Evolutionary conservation across 2,888 invertebrate genomes (phyloP).

Genomic region (Cheilosia urbana): DNA sequence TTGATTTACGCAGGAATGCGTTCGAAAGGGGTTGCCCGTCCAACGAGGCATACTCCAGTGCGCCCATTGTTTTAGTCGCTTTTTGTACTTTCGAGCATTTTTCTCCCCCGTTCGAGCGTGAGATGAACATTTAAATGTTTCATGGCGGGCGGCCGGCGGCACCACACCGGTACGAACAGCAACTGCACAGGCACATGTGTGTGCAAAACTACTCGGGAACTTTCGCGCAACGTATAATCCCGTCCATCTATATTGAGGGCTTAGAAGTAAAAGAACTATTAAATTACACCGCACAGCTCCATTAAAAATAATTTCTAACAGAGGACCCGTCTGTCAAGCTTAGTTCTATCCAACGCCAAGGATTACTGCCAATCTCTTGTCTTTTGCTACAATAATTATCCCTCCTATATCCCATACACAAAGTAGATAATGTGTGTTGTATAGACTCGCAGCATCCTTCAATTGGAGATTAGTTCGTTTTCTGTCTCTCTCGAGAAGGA

Average conservation of each 20-base stretch:
- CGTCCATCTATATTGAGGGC: slow-evolving; percentile 60
- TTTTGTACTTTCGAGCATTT: slow-evolving; percentile 1
- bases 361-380: slow-evolving; percentile 72
- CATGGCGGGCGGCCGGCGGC: slow-evolving; percentile 17
- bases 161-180: not conserved
- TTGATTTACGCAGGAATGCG: slow-evolving; percentile 58
- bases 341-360: slow-evolving; percentile 71
- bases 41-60: slow-evolving; percentile 45
- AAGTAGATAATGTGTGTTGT: slow-evolving; percentile 74
- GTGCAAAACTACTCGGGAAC: slow-evolving; percentile 16
- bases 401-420: slow-evolving; percentile 46
- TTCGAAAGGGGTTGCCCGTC: slow-evolving; percentile 51
- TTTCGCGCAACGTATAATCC: slow-evolving; percentile 71
- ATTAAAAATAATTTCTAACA: slow-evolving; percentile 77
- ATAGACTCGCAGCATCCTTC: slow-evolving; percentile 65
- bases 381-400: slow-evolving; percentile 73
- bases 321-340: slow-evolving; percentile 73
- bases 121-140: slow-evolving; percentile 19
- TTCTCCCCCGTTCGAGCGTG: slow-evolving; percentile 32
- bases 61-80: slow-evolving; percentile 53
- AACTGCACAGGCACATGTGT: not conserved
- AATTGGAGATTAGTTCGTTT: slow-evolving; percentile 76
- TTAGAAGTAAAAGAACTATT: slow-evolving; percentile 62
- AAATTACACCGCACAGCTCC: slow-evolving; percentile 74
- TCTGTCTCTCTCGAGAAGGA: slow-evolving; percentile 37